Evolutionary conservation across 2,888 invertebrate genomes (phyloP).

Genomic region (Ypsolopha scabrella): DNA sequence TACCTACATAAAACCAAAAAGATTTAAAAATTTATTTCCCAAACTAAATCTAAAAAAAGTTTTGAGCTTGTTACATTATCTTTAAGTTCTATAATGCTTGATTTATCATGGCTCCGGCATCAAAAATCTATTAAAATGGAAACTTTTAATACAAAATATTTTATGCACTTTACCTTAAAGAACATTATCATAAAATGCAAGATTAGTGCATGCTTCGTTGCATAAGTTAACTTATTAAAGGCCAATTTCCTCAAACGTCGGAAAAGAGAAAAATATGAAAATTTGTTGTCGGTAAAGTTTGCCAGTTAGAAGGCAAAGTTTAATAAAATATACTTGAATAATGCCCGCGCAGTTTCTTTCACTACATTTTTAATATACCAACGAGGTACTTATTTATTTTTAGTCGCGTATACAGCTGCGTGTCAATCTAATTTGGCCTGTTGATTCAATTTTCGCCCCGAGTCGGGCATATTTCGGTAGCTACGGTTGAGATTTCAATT

Average conservation of each 20-base stretch:
- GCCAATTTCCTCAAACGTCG: constrained; percentile 37
- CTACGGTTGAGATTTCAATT: constrained; percentile 62
- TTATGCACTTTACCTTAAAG: constrained; percentile 11
- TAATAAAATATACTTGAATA: constrained; percentile 29
- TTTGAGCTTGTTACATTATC: no score
- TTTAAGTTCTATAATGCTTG: constrained; percentile 9
- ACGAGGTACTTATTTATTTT: not conserved
- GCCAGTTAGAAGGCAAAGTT: constrained; percentile 21
- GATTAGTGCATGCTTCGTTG: constrained; percentile 24
- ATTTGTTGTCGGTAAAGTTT: constrained; percentile 24
- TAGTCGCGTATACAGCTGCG: constrained; percentile 13
- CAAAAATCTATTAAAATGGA: constrained; percentile 32
- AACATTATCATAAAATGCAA: constrained; percentile 15
- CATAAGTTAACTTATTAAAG: constrained; percentile 43
- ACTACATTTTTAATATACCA: not conserved
- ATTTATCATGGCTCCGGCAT: constrained; percentile 27
- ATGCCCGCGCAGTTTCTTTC: constrained; percentile 18
- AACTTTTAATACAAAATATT: constrained; percentile 22
- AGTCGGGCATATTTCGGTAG: constrained; percentile 58
- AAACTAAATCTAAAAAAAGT: no score
- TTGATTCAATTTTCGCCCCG: constrained; percentile 57
- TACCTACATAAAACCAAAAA: no score
- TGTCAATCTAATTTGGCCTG: constrained; percentile 51
- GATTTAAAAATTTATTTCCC: no score
- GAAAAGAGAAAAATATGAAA: constrained; percentile 29